A percentile compares a stretch with the other conserved stretches of the same genome.
Evolutionary conservation across 1,140 invertebrate species (phyloP).

Genomic region (Stegodyphus mimosarum): DNA sequence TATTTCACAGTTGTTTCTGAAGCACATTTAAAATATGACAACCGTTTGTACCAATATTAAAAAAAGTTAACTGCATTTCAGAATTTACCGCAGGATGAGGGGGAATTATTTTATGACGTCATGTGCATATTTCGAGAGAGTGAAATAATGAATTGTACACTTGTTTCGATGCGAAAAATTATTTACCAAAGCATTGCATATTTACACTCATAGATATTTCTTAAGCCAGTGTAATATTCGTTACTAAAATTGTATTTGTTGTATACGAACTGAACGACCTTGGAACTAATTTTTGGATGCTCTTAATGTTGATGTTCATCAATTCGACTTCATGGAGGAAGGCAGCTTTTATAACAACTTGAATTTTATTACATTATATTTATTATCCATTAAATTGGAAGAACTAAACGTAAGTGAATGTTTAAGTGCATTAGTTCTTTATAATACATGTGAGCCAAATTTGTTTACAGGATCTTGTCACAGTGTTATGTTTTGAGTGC

Average conservation of each 20-base stretch:
- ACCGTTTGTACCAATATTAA: neutral
- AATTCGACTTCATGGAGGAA: slow-evolving; percentile 54
- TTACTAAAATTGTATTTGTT: neutral
- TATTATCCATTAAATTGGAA: slow-evolving; percentile 2
- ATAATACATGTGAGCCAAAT: neutral
- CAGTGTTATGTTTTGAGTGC: too few species aligned
- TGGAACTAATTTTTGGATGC: slow-evolving; percentile 50
- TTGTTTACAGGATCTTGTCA: neutral
- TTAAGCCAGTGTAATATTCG: too few species aligned
- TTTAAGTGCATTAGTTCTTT: neutral
- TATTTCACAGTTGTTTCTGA: too few species aligned
- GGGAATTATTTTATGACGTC: slow-evolving; percentile 43
- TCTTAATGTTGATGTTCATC: slow-evolving; percentile 51
- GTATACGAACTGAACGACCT: slow-evolving; percentile 37
- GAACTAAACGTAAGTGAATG: slow-evolving; percentile 41
- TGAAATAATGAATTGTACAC: slow-evolving; percentile 46
- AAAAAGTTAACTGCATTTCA: slow-evolving; percentile 56
- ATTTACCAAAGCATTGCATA: too few species aligned
- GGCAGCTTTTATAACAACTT: slow-evolving; percentile 24
- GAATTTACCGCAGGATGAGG: slow-evolving; percentile 53
- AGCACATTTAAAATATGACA: too few species aligned
- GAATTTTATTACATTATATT: slow-evolving; percentile 31
- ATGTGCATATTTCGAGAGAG: slow-evolving; percentile 56
- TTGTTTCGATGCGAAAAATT: slow-evolving; percentile 23
- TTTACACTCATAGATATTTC: too few species aligned